Percentiles rank a stretch among this genome's conserved stretches.
phyloP scores from a whole-genome alignment of 2,888 invertebrate species.

The Galerucella pusilla region DNA sequence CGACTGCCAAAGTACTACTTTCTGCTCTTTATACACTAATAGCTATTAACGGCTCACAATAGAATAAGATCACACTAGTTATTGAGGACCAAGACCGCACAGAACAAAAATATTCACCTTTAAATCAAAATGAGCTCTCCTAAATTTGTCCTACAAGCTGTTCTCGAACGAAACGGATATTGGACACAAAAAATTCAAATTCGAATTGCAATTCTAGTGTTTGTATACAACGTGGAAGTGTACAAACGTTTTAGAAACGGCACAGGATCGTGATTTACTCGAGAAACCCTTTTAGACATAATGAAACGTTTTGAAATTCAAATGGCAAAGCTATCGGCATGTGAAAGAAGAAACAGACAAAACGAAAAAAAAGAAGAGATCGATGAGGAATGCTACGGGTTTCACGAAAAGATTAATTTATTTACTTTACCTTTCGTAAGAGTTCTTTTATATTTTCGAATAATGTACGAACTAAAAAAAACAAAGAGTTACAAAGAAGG shows the following conservation, averaged over 20 bases:
- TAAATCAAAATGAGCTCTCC: background rate
- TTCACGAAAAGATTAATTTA: slow-evolving; percentile 4
- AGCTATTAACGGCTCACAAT: background rate
- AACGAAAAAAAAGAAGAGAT: slow-evolving; percentile 15
- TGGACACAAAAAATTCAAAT: slow-evolving; percentile 48
- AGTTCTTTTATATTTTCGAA: background rate
- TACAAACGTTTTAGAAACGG: slow-evolving; percentile 21
- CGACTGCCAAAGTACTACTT: too few relatives aligned
- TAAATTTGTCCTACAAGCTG: background rate
- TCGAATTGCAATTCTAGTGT: slow-evolving; percentile 55
- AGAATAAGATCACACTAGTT: background rate
- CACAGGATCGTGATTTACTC: slow-evolving; percentile 45
- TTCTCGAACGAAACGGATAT: slow-evolving; percentile 17
- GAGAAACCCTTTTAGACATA: slow-evolving; percentile 61
- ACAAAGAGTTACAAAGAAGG: background rate
- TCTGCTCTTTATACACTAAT: too few relatives aligned
- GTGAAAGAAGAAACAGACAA: background rate
- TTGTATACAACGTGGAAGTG: slow-evolving; percentile 51
- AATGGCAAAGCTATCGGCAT: slow-evolving; percentile 49
- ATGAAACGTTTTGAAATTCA: slow-evolving; percentile 65
- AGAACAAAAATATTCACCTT: background rate
- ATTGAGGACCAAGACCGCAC: background rate
- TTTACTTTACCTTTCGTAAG: background rate
- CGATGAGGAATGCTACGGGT: slow-evolving; percentile 14
- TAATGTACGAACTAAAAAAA: background rate